These are phyloP conservation scores for Neogobius melanostomus DNA, from an alignment of 2,113 vertebrate genomes.

Conservation along the genomic window DNA sequence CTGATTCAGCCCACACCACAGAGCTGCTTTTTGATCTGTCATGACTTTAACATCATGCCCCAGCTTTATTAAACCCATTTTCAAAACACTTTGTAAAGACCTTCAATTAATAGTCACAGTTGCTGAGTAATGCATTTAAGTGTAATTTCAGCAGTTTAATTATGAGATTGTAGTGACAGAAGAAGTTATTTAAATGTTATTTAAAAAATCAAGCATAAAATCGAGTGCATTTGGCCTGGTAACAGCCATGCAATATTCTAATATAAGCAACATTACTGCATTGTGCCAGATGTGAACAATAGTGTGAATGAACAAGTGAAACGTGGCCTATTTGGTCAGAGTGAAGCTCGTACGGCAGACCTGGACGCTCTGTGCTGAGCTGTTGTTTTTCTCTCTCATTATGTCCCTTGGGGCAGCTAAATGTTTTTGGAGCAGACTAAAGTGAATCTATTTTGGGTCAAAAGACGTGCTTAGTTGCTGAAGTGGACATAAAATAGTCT, in stretches of 20 bases:
- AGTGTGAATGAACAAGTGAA: slow-evolving; percentile 17
- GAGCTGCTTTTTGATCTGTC: slow-evolving; percentile 44
- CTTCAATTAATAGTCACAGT: slow-evolving; percentile 10
- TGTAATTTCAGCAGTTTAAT: slow-evolving; percentile 1
- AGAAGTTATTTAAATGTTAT: slow-evolving; percentile 13
- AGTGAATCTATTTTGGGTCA: slow-evolving; percentile 55
- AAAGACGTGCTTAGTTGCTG: slow-evolving; percentile 47
- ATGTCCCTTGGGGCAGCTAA: slow-evolving; percentile 41
- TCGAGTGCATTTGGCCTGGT: not conserved
- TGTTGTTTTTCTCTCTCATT: slow-evolving; percentile 40
- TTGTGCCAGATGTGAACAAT: slow-evolving; percentile 27
- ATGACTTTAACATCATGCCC: slow-evolving; percentile 30
- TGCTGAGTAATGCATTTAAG: slow-evolving; percentile 6
- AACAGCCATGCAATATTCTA: slow-evolving; percentile 16
- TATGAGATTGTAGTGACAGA: slow-evolving; percentile 16
- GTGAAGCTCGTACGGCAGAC: slow-evolving; percentile 6
- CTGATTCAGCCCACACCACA: slow-evolving; percentile 52
- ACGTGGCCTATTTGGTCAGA: slow-evolving; percentile 22
- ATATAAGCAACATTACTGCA: not conserved
- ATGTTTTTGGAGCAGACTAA: slow-evolving; percentile 51
- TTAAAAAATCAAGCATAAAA: not conserved
- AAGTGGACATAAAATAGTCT: slow-evolving; percentile 43
- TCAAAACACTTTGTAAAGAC: slow-evolving; percentile 23
- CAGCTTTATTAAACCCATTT: slow-evolving; percentile 15
- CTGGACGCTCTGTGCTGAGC: slow-evolving; percentile 25